Percentiles rank a stretch among this genome's conserved stretches.
These are phyloP conservation scores for Epinephelus cyanopodus DNA, from an alignment of 2,113 vertebrate species.

Conservation along the genomic window DNA sequence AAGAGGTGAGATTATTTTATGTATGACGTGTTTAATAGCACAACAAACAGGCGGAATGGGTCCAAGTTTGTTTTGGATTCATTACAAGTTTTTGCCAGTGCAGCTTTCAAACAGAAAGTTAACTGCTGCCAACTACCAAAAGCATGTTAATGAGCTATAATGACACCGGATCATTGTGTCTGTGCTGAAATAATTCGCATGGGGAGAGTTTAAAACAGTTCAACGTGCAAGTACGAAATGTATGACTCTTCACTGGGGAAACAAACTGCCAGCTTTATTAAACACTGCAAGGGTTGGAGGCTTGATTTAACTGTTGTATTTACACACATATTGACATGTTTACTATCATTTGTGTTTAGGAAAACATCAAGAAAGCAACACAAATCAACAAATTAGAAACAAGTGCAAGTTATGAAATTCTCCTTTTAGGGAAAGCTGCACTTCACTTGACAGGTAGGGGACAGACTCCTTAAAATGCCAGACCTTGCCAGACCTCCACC, in stretches of 20 bases:
- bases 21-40: background rate
- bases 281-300: background rate
- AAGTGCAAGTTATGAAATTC: background rate
- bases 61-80: background rate
- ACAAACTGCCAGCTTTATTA: background rate
- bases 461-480: background rate
- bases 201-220: background rate
- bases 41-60: background rate
- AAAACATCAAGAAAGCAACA: background rate
- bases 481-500: constrained; percentile 10
- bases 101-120: background rate
- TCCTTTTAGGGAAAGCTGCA: background rate
- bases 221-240: background rate
- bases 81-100: background rate
- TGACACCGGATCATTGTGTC: background rate
- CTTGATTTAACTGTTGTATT: too few relatives aligned
- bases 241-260: background rate
- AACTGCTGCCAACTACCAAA: constrained; percentile 1
- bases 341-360: background rate
- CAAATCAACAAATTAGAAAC: background rate
- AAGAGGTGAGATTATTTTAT: background rate
- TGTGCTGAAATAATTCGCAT: background rate
- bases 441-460: background rate
- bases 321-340: background rate
- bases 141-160: background rate